Evolutionary conservation across 2,797 vertebrate species (phyloP).

Genomic region (Anableps anableps): DNA sequence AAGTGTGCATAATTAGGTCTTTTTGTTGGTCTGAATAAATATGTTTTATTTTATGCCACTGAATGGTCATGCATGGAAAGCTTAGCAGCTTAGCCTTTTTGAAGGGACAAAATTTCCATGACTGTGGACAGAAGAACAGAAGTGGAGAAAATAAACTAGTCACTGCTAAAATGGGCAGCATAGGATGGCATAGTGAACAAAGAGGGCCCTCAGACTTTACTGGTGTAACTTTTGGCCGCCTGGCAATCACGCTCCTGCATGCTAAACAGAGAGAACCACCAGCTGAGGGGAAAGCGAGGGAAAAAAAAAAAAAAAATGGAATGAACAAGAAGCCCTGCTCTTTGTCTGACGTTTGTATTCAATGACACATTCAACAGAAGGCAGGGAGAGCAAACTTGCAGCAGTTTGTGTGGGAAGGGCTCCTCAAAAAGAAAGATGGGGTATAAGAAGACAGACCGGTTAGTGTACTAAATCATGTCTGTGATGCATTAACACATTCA

Average conservation of each 20-base stretch:
- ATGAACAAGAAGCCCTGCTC: constrained; percentile 28
- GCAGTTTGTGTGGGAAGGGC: constrained; percentile 36
- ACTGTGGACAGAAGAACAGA: constrained; percentile 29
- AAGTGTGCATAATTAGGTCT: constrained; percentile 48
- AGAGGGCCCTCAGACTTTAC: constrained; percentile 52
- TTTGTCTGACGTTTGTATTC: constrained; percentile 49
- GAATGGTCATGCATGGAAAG: constrained; percentile 9
- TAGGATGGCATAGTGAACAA: constrained; percentile 52
- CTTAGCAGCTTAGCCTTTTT: constrained; percentile 13
- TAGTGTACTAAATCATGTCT: constrained; percentile 56
- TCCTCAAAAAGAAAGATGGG: constrained; percentile 26
- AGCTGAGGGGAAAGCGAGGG: constrained; percentile 21
- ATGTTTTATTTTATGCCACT: constrained; percentile 21
- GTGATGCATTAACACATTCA: constrained; percentile 58
- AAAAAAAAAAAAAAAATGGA: constrained; percentile 1
- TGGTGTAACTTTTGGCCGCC: constrained; percentile 66
- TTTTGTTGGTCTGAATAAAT: constrained; percentile 40
- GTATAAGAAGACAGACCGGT: not conserved
- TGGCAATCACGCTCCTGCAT: constrained; percentile 55
- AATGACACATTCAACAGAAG: constrained; percentile 49
- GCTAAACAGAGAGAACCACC: constrained; percentile 57
- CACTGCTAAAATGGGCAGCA: constrained; percentile 43
- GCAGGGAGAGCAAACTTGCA: constrained; percentile 45
- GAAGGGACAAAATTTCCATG: constrained; percentile 40
- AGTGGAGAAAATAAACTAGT: constrained; percentile 11